These are phyloP conservation scores for Euzetes globulus DNA, from an alignment of 2,888 invertebrate species.

Conservation along the genomic window DNA sequence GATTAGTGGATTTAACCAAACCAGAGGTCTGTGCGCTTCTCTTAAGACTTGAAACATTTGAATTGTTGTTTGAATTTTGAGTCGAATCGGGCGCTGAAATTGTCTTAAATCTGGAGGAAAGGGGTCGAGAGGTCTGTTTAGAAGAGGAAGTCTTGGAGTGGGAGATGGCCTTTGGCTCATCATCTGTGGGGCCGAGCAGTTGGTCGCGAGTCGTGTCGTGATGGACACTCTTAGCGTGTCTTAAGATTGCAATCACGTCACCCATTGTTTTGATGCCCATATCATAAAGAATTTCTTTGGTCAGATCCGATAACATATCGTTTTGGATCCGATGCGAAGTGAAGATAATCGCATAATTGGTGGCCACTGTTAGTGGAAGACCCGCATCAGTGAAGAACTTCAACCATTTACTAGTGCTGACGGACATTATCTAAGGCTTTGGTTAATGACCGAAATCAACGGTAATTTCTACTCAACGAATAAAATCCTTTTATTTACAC, in stretches of 20 bases:
- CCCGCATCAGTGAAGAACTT: conserved; percentile 78
- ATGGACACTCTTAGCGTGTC: conserved; percentile 57
- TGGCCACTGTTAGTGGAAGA: conserved; percentile 67
- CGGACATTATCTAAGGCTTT: neutral
- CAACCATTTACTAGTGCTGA: conserved; percentile 59
- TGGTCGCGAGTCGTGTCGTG: conserved; percentile 47
- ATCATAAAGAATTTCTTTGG: conserved; percentile 74
- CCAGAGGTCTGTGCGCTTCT: neutral
- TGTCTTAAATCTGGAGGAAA: neutral
- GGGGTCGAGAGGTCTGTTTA: neutral
- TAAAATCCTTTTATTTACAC: neutral
- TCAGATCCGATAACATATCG: conserved; percentile 76
- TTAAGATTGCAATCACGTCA: conserved; percentile 59
- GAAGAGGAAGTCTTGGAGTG: too few relatives aligned
- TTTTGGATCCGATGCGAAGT: conserved; percentile 75
- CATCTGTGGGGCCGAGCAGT: neutral
- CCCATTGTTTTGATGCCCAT: conserved; percentile 72
- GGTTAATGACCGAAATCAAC: neutral
- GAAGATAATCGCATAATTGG: conserved; percentile 76
- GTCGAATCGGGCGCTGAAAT: conserved; percentile 1
- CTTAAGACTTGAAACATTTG: conserved; percentile 1
- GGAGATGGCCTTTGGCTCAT: neutral
- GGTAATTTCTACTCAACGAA: neutral
- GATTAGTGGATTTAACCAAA: neutral
- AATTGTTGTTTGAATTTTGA: neutral